These are phyloP conservation scores for Drosophila mayri DNA, from an alignment of 1,140 invertebrate genomes.

Conservation along the genomic window DNA sequence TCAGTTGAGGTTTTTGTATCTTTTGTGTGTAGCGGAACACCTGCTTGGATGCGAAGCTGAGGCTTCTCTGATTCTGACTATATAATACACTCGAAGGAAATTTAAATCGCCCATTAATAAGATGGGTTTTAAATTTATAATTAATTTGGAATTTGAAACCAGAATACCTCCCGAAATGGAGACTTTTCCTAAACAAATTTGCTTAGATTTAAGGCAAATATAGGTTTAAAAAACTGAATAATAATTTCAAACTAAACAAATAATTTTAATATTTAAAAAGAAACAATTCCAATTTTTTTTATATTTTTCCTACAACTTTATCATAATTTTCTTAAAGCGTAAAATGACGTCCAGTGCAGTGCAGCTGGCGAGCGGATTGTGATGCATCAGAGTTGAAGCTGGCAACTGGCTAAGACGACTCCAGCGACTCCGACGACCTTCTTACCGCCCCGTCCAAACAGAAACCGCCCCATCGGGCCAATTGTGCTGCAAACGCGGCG, in stretches of 20 bases:
- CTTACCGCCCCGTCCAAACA: slow-evolving; percentile 76
- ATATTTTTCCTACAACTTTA: too few relatives aligned
- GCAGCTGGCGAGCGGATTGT: slow-evolving; percentile 32
- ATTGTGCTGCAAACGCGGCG: slow-evolving; percentile 60
- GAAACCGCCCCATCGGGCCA: slow-evolving; percentile 67
- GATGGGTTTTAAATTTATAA: not conserved
- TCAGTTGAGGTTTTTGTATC: slow-evolving; percentile 72
- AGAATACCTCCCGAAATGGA: too few relatives aligned
- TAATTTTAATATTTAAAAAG: not conserved
- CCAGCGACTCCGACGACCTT: slow-evolving; percentile 67
- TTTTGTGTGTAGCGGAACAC: slow-evolving; percentile 80
- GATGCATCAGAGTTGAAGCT: slow-evolving; percentile 46
- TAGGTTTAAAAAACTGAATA: not conserved
- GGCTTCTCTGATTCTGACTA: slow-evolving; percentile 23
- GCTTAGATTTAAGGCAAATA: too few relatives aligned
- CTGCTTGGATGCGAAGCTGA: slow-evolving; percentile 62
- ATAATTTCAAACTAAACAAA: not conserved
- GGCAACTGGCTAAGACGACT: slow-evolving; percentile 35
- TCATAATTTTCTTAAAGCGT: not conserved
- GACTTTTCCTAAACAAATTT: too few relatives aligned
- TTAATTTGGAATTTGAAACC: too few relatives aligned
- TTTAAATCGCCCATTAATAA: not conserved
- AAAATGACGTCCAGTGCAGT: slow-evolving; percentile 27
- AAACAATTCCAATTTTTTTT: too few relatives aligned
- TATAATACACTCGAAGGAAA: slow-evolving; percentile 15